Evolutionary conservation across 1,140 invertebrate species (phyloP).

Genomic region (Drosophila carrolli): DNA sequence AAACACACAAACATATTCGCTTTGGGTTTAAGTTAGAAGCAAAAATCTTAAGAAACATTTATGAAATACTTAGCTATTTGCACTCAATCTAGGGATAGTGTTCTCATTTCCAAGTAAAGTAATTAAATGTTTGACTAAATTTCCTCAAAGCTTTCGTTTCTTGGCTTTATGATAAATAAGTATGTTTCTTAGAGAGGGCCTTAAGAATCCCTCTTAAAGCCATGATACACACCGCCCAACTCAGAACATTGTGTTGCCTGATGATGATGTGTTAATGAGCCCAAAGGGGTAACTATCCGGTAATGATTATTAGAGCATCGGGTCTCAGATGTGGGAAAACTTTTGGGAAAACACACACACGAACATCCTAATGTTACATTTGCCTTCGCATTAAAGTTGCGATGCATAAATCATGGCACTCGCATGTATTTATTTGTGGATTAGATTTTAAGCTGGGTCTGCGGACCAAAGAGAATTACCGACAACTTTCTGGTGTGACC

Average conservation of each 20-base stretch:
- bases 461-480: conserved; percentile 27
- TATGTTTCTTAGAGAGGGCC: not conserved
- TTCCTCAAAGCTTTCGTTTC: not conserved
- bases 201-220: conserved; percentile 5
- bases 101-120: not conserved
- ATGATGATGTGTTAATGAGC: conserved; percentile 64
- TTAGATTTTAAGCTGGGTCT: conserved; percentile 39
- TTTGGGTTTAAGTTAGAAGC: not conserved
- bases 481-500: conserved; percentile 17
- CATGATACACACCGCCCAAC: not conserved
- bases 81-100: not conserved
- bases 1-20: not conserved
- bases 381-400: conserved; percentile 12
- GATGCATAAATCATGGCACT: conserved; percentile 53
- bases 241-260: not conserved
- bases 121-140: not conserved
- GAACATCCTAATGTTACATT: not conserved
- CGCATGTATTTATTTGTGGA: conserved; percentile 31
- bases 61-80: not conserved
- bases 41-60: not conserved
- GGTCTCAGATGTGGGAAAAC: conserved; percentile 30
- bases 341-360: conserved; percentile 14
- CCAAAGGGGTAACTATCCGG: conserved; percentile 49
- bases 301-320: conserved; percentile 26
- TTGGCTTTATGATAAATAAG: not conserved